A percentile compares a stretch with the other conserved stretches of the same genome.
Evolutionary conservation across 1,140 invertebrate genomes (phyloP).

Genomic region (Phenacoccus solenopsis): DNA sequence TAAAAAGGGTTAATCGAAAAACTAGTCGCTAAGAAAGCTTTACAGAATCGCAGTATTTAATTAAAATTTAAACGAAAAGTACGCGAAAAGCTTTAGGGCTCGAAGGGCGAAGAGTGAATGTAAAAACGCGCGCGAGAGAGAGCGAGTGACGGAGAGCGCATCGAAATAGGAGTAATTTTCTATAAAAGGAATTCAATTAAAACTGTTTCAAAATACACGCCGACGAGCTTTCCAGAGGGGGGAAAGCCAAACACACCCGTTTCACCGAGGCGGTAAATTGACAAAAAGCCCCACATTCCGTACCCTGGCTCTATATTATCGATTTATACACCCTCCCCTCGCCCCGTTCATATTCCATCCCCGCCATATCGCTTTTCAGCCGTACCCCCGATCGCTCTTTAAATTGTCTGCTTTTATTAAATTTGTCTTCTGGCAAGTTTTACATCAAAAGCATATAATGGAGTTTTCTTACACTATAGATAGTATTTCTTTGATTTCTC

Average conservation of each 20-base stretch:
- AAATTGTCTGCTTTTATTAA: neutral
- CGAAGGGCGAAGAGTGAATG: neutral
- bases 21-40: neutral
- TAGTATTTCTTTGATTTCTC: neutral
- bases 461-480: neutral
- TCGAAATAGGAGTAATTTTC: slow-evolving; percentile 2
- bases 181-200: slow-evolving; percentile 3
- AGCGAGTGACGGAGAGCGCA: neutral
- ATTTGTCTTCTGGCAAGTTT: slow-evolving; percentile 1
- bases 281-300: neutral
- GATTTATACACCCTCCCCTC: no score
- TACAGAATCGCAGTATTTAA: slow-evolving; percentile 2
- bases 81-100: neutral
- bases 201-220: slow-evolving; percentile 3
- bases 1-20: slow-evolving; percentile 3
- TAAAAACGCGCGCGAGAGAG: no score
- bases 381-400: neutral
- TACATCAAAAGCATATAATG: slow-evolving; percentile 2
- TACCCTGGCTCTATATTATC: neutral
- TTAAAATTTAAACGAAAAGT: slow-evolving; percentile 3
- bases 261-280: slow-evolving; percentile 1
- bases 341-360: no score
- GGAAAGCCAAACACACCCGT: neutral
- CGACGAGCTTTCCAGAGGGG: neutral
- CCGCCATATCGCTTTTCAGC: no score